A percentile compares a stretch with the other conserved stretches of the same genome.
Evolutionary conservation across 2,797 vertebrate species (phyloP).

Genomic region (Serranus cabrilla): DNA sequence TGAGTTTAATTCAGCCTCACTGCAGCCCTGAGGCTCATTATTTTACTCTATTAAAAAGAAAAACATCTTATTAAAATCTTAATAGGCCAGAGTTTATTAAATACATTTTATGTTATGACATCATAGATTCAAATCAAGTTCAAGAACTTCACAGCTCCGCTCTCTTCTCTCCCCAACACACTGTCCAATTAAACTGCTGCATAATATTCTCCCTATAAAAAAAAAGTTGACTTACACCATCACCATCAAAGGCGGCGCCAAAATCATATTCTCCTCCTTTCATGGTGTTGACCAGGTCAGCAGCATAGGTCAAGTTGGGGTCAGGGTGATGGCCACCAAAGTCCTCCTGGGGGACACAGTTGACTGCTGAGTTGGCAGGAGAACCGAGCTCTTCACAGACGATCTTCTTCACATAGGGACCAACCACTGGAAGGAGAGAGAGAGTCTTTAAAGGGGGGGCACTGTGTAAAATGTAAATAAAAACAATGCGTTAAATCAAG

Average conservation of each 20-base stretch:
- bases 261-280: constrained; percentile 97
- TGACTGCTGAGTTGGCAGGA: constrained; percentile 94
- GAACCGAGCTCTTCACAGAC: constrained; percentile 97
- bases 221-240: constrained; percentile 88
- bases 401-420: constrained; percentile 97
- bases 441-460: background rate
- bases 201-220: background rate
- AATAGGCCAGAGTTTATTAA: constrained; percentile 27
- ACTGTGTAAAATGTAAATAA: no score
- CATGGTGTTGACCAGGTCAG: constrained; percentile 96
- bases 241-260: constrained; percentile 97
- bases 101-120: constrained; percentile 34
- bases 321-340: constrained; percentile 99
- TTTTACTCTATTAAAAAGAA: constrained; percentile 16
- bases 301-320: constrained; percentile 97
- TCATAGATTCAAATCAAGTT: constrained; percentile 23
- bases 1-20: background rate
- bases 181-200: background rate
- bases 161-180: background rate
- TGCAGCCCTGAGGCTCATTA: background rate
- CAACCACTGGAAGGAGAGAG: constrained; percentile 88
- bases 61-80: background rate
- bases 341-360: constrained; percentile 94
- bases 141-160: constrained; percentile 12
- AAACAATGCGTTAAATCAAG: no score